These are phyloP conservation scores for Oceanodroma tethys DNA, from an alignment of 2,113 vertebrate species.

Conservation along the genomic window DNA sequence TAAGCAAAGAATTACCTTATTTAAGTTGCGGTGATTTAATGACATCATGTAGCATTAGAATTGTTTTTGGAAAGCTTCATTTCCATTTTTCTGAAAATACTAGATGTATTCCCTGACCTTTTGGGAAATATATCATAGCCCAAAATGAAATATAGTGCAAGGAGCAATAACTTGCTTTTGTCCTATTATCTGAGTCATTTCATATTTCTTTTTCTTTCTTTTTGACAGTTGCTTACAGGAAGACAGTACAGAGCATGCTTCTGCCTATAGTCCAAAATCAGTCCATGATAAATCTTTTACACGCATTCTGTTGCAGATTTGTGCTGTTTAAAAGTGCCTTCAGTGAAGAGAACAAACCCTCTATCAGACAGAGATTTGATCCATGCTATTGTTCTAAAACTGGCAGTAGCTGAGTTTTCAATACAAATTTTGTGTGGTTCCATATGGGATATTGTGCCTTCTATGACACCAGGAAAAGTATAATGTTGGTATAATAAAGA, in stretches of 20 bases:
- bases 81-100: conserved; percentile 61
- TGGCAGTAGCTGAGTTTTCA: background rate
- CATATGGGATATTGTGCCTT: background rate
- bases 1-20: conserved; percentile 43
- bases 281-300: background rate
- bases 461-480: background rate
- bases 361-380: background rate
- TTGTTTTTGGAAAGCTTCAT: conserved; percentile 35
- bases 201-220: conserved; percentile 36
- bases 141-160: conserved; percentile 45
- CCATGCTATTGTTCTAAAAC: background rate
- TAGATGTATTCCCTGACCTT: conserved; percentile 56
- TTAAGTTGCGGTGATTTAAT: conserved; percentile 52
- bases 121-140: conserved; percentile 27
- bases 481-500: background rate
- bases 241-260: background rate
- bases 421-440: background rate
- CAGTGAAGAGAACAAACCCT: background rate
- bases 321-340: background rate
- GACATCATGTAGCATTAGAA: conserved; percentile 4
- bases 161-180: conserved; percentile 36
- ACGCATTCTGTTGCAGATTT: background rate
- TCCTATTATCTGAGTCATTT: conserved; percentile 37
- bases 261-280: background rate
- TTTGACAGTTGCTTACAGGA: background rate